Evolutionary conservation across 2,113 vertebrate species (phyloP).

Genomic region (Neoarius graeffei): DNA sequence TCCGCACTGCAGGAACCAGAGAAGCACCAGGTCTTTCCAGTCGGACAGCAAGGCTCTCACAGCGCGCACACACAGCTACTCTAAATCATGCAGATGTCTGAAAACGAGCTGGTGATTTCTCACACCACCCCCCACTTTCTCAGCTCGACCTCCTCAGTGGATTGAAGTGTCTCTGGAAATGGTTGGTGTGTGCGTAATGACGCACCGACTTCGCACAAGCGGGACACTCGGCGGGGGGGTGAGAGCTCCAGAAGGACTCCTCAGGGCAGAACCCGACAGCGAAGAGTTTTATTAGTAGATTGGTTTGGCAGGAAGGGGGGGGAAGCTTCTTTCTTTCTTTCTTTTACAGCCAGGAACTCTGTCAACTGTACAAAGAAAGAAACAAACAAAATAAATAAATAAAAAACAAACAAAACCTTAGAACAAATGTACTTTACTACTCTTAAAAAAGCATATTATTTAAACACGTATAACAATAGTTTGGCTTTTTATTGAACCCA

Average conservation of each 20-base stretch:
- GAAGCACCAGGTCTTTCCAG: background rate
- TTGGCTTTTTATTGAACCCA: too few relatives aligned
- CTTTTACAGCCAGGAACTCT: background rate
- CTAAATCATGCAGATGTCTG: slow-evolving; percentile 5
- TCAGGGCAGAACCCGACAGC: too few relatives aligned
- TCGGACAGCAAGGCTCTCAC: background rate
- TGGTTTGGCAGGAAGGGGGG: background rate
- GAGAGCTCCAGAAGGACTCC: too few relatives aligned
- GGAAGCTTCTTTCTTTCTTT: background rate
- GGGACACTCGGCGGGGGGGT: background rate
- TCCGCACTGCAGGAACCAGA: background rate
- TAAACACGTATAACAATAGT: too few relatives aligned
- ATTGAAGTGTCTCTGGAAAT: slow-evolving; percentile 13
- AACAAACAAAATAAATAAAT: background rate
- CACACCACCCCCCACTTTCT: slow-evolving; percentile 21
- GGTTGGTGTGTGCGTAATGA: slow-evolving; percentile 32
- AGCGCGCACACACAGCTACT: background rate
- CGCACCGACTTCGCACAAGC: slow-evolving; percentile 12
- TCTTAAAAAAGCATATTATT: too few relatives aligned
- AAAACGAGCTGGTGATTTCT: background rate
- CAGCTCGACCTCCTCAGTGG: slow-evolving; percentile 24
- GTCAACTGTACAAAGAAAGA: background rate
- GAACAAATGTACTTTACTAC: too few relatives aligned
- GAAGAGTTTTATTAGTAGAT: background rate
- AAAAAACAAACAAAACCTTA: too few relatives aligned